Evolutionary conservation across 2,113 vertebrate species (phyloP).

Genomic region (mouse (Mus musculus)): DNA sequence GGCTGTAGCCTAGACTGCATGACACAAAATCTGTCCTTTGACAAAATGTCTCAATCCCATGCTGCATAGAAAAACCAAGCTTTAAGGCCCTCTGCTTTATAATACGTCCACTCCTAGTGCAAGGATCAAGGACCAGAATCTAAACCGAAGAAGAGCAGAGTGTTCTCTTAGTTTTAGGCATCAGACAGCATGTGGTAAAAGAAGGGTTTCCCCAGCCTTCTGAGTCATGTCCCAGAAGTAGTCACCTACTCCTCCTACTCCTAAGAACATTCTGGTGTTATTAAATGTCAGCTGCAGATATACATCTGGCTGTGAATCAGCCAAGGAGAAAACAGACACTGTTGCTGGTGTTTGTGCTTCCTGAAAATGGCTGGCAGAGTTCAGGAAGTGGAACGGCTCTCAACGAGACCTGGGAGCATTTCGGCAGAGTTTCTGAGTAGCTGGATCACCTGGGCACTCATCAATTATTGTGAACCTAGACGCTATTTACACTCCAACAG

Average conservation of each 20-base stretch:
- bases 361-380: slow-evolving; percentile 67
- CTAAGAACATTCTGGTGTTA: slow-evolving; percentile 79
- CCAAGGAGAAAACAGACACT: slow-evolving; percentile 72
- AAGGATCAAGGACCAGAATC: slow-evolving; percentile 54
- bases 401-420: slow-evolving; percentile 36
- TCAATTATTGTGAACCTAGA: slow-evolving; percentile 47
- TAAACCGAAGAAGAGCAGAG: slow-evolving; percentile 41
- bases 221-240: slow-evolving; percentile 79
- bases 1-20: background rate
- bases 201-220: slow-evolving; percentile 74
- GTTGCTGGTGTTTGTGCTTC: slow-evolving; percentile 62
- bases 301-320: slow-evolving; percentile 79
- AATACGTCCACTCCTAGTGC: background rate
- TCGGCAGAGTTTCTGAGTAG: slow-evolving; percentile 19
- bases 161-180: slow-evolving; percentile 65
- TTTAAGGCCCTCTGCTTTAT: slow-evolving; percentile 21
- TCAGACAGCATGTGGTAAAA: slow-evolving; percentile 73
- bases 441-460: background rate
- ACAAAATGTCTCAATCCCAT: background rate
- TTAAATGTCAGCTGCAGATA: slow-evolving; percentile 79
- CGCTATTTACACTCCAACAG: slow-evolving; percentile 36
- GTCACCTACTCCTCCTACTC: slow-evolving; percentile 80
- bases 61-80: background rate
- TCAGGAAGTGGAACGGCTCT: slow-evolving; percentile 58
- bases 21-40: slow-evolving; percentile 23